These are phyloP conservation scores for Agonopterix arenella DNA, from an alignment of 2,888 invertebrate species.

Conservation along the genomic window DNA sequence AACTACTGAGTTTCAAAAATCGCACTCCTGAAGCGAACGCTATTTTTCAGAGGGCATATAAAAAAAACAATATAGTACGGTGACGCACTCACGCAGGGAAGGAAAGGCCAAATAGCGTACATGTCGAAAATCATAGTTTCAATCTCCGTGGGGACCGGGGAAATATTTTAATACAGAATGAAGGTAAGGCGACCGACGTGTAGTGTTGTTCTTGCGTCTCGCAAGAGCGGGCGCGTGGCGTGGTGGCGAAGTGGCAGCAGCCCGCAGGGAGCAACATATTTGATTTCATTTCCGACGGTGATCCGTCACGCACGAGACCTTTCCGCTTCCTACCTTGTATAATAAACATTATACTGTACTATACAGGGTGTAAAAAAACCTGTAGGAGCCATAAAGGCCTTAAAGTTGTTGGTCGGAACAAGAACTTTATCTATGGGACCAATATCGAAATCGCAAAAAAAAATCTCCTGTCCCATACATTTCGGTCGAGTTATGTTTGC, in stretches of 20 bases:
- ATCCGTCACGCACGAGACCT: constrained; percentile 45
- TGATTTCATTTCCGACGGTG: constrained; percentile 49
- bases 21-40: too few species aligned
- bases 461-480: too few species aligned
- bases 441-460: too few species aligned
- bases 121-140: constrained; percentile 17
- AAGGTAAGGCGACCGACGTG: constrained; percentile 20
- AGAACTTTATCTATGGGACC: too few species aligned
- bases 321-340: constrained; percentile 15
- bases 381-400: too few species aligned
- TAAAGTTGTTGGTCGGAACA: too few species aligned
- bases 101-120: constrained; percentile 17
- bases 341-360: background rate
- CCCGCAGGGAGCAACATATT: constrained; percentile 38
- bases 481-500: too few species aligned
- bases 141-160: constrained; percentile 24
- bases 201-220: constrained; percentile 13
- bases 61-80: constrained; percentile 1
- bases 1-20: too few species aligned
- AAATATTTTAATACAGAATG: constrained; percentile 43
- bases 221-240: background rate
- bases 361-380: too few species aligned
- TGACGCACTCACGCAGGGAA: constrained; percentile 10
- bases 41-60: too few species aligned
- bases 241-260: background rate